These are phyloP conservation scores for Boloria selene DNA, from an alignment of 2,888 invertebrate genomes.

Conservation along the genomic window DNA sequence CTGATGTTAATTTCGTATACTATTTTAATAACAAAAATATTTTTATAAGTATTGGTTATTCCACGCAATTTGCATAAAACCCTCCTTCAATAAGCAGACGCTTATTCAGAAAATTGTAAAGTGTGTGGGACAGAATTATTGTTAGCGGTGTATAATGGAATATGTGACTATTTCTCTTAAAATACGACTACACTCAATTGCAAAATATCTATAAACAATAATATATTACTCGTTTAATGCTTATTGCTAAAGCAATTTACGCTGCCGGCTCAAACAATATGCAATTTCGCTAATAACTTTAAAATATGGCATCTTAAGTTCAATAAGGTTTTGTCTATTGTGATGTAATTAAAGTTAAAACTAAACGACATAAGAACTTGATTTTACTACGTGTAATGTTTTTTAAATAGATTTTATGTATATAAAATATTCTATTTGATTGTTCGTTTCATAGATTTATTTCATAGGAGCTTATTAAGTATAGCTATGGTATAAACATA, in stretches of 20 bases:
- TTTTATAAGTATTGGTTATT: background rate
- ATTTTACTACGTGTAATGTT: background rate
- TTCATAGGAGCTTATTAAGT: too few species aligned
- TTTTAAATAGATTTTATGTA: background rate
- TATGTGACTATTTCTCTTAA: conserved; percentile 37
- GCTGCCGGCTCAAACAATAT: conserved; percentile 28
- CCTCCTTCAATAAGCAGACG: conserved; percentile 54
- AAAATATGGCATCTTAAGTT: conserved; percentile 12
- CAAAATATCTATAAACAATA: conserved; percentile 36
- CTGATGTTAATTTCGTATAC: background rate
- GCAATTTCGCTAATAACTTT: conserved; percentile 41
- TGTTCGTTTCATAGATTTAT: too few species aligned
- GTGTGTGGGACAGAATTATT: conserved; percentile 64
- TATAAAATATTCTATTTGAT: background rate
- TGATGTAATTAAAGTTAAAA: conserved; percentile 1
- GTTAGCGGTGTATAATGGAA: conserved; percentile 53
- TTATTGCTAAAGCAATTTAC: conserved; percentile 31
- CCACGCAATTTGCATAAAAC: conserved; percentile 46
- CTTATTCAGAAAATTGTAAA: conserved; percentile 67
- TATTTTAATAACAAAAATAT: background rate
- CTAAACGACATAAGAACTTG: too few species aligned
- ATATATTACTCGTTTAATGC: conserved; percentile 34
- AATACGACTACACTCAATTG: conserved; percentile 35
- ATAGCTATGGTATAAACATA: too few species aligned
- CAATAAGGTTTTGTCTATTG: background rate